Base-by-base conservation (phyloP, 1,140 invertebrate species). In the Ruditapes philippinarum region DNA sequence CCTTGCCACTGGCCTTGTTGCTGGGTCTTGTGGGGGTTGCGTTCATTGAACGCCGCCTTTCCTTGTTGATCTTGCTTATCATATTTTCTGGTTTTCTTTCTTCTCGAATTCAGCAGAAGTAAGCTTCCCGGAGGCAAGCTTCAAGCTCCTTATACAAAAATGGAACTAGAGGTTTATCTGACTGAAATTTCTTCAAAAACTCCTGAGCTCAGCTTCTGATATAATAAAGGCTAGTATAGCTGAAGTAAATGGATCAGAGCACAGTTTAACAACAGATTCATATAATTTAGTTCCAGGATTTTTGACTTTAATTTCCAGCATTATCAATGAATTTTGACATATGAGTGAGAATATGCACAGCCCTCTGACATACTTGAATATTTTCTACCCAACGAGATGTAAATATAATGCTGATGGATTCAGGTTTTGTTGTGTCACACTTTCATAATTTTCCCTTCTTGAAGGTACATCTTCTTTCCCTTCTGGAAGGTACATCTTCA, bases 371-470 rank as follows among this genome's bases (percentile, higher is more conserved):
- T 12, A 91, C 91, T 1, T 60, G n/a, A 22, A 89, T 76, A 82
- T 92, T 92, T 82, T 91, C 91, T 12, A 91, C n/a, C 91, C 90
- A 92, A n/a, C 57, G n/a, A n/a, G 2, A 74, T 90, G 82, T 9
- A 12, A 40, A 42, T 65, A 74, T 68, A 82, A 88, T 38, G 83
- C 17, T 49, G 89, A 25, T 42, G 83, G 81, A 5, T 54, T 82
- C 17, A 86, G 1, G n/a, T 40, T 45, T n/a, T 17, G 14, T n/a
- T 68, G 28, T 1, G 90, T 88, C 0, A 80, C 57, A 17, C 22
- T 78, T 22, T 62, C 33, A 82, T 73, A 92, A 49, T 91, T n/a
- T n/a, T n/a, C n/a, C n/a, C n/a, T n/a, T n/a, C n/a, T n/a, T n/a
- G n/a, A n/a, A n/a, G n/a, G n/a, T n/a, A n/a, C n/a, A n/a, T n/a